These are phyloP conservation scores for Chymomyza costata DNA, from an alignment of 1,140 invertebrate genomes.

Conservation along the genomic window DNA sequence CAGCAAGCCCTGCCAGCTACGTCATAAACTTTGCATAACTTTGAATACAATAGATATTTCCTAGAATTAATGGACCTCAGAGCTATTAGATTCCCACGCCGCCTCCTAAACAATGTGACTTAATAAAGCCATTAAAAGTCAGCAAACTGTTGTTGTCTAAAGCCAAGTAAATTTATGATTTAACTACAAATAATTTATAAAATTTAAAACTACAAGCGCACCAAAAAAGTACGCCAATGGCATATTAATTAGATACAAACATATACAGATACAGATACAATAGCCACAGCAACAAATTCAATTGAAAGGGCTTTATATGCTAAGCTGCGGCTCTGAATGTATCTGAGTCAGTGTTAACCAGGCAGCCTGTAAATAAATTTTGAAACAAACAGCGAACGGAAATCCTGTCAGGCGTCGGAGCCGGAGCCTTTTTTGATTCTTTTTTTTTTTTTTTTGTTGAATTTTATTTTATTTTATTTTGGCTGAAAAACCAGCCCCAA, in stretches of 20 bases:
- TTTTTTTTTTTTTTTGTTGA: background rate
- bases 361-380: constrained; percentile 22
- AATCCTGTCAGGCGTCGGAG: constrained; percentile 43
- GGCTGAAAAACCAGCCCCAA: too few species aligned
- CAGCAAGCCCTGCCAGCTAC: too few species aligned
- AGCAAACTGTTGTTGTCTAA: background rate
- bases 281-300: too few species aligned
- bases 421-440: constrained; percentile 32
- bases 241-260: constrained; percentile 51
- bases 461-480: too few species aligned
- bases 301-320: too few species aligned
- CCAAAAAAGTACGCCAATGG: constrained; percentile 31
- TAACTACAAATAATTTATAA: constrained; percentile 17
- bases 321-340: too few species aligned
- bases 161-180: constrained; percentile 23
- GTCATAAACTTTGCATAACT: too few species aligned
- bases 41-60: too few species aligned
- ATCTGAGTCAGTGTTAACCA: too few species aligned
- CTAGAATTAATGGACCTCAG: too few species aligned
- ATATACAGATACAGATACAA: constrained; percentile 3
- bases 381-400: constrained; percentile 48
- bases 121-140: constrained; percentile 43
- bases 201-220: constrained; percentile 33
- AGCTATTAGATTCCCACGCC: constrained; percentile 46
- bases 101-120: constrained; percentile 1